Evolutionary conservation across 92 coral and sea anemone species (phyloP).

Genomic region (Meandrina meandrites): DNA sequence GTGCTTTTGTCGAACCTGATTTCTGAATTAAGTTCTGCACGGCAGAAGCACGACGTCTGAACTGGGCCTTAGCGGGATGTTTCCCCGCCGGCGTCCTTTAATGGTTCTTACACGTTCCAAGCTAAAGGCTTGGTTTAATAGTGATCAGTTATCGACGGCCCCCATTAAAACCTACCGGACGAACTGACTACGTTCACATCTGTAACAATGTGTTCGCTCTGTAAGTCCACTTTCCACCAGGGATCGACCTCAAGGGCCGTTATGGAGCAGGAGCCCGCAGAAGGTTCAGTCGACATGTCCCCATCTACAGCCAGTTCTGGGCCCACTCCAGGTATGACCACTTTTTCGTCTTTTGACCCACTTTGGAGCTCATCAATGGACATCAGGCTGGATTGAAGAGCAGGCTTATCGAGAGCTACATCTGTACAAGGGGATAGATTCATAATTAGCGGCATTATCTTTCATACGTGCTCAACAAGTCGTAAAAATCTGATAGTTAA

Average conservation of each 20-base stretch:
- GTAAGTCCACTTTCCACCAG: constrained; percentile 83
- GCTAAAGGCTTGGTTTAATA: too few species aligned
- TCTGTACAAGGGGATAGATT: constrained; percentile 34
- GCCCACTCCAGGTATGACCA: constrained; percentile 38
- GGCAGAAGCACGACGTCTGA: too few species aligned
- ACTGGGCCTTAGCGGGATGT: too few species aligned
- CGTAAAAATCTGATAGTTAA: too few species aligned
- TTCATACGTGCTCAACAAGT: too few species aligned
- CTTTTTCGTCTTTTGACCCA: constrained; percentile 24
- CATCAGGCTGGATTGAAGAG: constrained; percentile 69
- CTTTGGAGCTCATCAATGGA: constrained; percentile 25
- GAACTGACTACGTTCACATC: constrained; percentile 82
- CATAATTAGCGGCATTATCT: too few species aligned
- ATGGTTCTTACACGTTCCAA: too few species aligned
- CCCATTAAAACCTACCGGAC: constrained; percentile 54
- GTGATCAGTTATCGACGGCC: too few species aligned
- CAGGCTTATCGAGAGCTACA: constrained; percentile 69
- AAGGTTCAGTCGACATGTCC: constrained; percentile 63
- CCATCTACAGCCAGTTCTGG: constrained; percentile 80
- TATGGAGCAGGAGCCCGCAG: constrained; percentile 70
- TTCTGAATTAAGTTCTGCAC: too few species aligned
- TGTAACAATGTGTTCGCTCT: constrained; percentile 70
- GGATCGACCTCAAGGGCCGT: constrained; percentile 75
- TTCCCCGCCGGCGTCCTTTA: too few species aligned
- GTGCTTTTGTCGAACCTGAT: too few species aligned